These are phyloP conservation scores for Tylochromis polylepis DNA, from an alignment of 2,113 vertebrate genomes.

Conservation along the genomic window DNA sequence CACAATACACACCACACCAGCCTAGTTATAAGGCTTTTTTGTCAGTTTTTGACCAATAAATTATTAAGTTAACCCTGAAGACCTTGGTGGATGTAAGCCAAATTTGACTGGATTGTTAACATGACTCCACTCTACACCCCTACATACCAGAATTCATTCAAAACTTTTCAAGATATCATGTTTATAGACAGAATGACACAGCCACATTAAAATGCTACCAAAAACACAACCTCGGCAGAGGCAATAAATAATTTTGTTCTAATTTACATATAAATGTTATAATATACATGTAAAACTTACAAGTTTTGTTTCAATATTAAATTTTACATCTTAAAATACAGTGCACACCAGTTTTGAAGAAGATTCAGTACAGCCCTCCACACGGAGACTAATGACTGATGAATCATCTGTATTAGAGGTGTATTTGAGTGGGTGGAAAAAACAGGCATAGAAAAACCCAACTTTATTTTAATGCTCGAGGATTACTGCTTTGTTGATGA, in stretches of 20 bases:
- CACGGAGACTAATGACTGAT: slow-evolving; percentile 3
- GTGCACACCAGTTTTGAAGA: neutral
- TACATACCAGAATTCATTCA: neutral
- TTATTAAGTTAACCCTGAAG: neutral
- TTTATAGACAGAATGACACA: neutral
- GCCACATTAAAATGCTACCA: neutral
- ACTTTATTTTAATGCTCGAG: slow-evolving; percentile 1
- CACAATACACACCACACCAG: neutral
- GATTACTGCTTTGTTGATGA: neutral
- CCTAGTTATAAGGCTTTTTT: neutral
- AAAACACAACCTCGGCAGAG: neutral
- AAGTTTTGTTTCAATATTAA: neutral
- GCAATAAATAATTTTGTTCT: neutral
- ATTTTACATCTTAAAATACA: neutral
- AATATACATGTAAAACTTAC: neutral
- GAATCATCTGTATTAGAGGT: slow-evolving; percentile 13
- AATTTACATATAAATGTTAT: neutral
- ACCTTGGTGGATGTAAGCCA: neutral
- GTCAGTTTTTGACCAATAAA: neutral
- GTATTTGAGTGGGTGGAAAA: neutral
- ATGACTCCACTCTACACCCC: neutral
- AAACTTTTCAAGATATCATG: neutral
- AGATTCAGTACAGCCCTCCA: neutral
- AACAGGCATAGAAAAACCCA: neutral
- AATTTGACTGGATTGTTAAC: neutral